Evolutionary conservation across 1,140 invertebrate genomes (phyloP), one percentile per base, ranked within the genome.

Genomic region (Mizuhopecten yessoensis): DNA sequence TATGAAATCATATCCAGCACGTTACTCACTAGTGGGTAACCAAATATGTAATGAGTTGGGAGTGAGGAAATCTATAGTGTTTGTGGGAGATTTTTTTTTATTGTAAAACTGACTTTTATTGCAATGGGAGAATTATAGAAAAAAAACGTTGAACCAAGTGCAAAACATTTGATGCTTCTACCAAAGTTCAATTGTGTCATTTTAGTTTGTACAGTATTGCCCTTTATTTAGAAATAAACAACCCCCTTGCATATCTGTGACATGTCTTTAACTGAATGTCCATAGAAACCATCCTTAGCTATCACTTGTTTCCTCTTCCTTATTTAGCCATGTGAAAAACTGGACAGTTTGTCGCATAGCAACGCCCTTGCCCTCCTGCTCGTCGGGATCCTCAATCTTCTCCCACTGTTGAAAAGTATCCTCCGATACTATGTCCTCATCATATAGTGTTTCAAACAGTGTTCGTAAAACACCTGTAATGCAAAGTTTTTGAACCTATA

Each of bases 351-450:
- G 96, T 93, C 97, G 97, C 10, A 97, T 92, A n/a, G 97, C 97
- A 1, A 97, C 96, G 20, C 97, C 97, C 94, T 97, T 97, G 42
- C 97, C 97, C 87, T 97, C 97, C 29, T 96, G 95, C 94, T 97
- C 97, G 0, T 95, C 94, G 23, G 97, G 96, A 91, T 97, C 97
- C 13, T 96, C 94, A 93, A 95, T 97, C 7, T 94, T 95, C 91
- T 97, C 96, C 97, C 97, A 98, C 86, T 97, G 95, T 45, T 97
- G 94, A 93, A 98, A 98, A 87, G 97, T 97, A 90, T 98, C 97
- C 92, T 97, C 97, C 87, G 97, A 97, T 92, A 98, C 97, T 87
- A 97, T 95, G 92, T 97, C 97, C 91, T 97, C 96, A 92, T 97
- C 97, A 90, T 97, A 97, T n/a, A 98, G 94, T 23, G 95, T 94